Conservation (phyloP, 2,113 vertebrate genomes). For the Pelodiscus sinensis region DNA sequence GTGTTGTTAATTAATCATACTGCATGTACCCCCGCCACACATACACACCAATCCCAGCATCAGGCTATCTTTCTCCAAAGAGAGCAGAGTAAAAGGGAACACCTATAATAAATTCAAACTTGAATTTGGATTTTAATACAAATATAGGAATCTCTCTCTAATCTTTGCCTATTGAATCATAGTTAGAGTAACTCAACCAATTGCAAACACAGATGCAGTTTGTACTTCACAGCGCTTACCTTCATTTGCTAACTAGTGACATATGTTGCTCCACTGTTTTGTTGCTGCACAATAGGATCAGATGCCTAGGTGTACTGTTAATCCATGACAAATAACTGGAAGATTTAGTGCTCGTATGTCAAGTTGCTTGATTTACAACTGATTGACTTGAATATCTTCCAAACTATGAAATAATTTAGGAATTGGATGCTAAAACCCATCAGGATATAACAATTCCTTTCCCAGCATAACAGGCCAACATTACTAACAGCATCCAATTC, state of each 20-base stretch:
- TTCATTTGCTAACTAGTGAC: background rate
- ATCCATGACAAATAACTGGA: background rate
- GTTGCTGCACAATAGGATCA: background rate
- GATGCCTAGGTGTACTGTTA: background rate
- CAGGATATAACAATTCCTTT: background rate
- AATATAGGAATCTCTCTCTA: background rate
- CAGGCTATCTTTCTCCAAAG: background rate
- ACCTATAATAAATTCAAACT: background rate
- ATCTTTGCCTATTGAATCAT: background rate
- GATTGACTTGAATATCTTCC: background rate
- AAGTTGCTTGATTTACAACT: background rate
- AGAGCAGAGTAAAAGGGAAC: background rate
- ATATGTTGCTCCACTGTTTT: background rate
- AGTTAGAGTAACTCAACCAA: background rate
- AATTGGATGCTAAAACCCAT: background rate
- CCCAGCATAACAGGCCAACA: background rate
- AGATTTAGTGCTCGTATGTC: background rate
- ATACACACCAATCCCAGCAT: background rate
- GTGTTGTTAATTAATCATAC: background rate
- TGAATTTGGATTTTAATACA: background rate
- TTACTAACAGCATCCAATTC: background rate
- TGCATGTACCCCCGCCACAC: background rate
- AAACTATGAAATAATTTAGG: background rate
- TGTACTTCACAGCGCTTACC: background rate
- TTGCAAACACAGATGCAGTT: background rate